phyloP scores from a whole-genome alignment of 2,888 invertebrate species.

The Caenorhabditis drosophilae region DNA sequence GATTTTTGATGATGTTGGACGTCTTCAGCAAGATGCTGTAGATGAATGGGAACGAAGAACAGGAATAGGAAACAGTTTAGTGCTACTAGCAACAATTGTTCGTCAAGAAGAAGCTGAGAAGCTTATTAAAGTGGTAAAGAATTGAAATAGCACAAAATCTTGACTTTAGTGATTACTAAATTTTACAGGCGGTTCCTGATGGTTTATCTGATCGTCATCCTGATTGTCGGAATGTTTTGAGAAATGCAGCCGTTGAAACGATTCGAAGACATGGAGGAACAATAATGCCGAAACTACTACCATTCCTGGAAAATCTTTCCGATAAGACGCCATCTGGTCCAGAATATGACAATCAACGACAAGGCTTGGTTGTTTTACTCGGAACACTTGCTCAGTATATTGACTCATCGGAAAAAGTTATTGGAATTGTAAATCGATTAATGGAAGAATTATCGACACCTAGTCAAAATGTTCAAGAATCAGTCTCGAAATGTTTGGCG shows the following conservation, averaged over 20 bases:
- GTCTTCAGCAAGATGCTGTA: conserved; percentile 80
- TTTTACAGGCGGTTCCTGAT: conserved; percentile 76
- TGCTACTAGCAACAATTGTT: conserved; percentile 21
- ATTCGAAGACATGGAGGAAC: conserved; percentile 90
- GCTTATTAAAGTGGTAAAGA: conserved; percentile 33
- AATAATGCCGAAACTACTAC: conserved; percentile 69
- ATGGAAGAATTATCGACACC: conserved; percentile 92
- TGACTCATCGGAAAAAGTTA: conserved; percentile 74
- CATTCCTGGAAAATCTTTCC: conserved; percentile 57
- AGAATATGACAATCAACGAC: conserved; percentile 86
- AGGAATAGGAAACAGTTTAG: conserved; percentile 76
- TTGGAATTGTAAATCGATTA: conserved; percentile 85
- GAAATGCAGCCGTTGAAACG: conserved; percentile 87
- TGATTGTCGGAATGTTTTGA: conserved; percentile 82
- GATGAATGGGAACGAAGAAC: conserved; percentile 90
- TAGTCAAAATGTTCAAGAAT: conserved; percentile 95
- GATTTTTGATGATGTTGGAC: conserved; percentile 85
- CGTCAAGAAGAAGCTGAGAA: conserved; percentile 31
- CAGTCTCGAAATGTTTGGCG: conserved; percentile 93
- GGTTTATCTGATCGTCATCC: conserved; percentile 86
- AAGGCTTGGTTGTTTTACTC: conserved; percentile 92
- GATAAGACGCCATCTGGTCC: conserved; percentile 58
- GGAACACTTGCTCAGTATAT: conserved; percentile 85
- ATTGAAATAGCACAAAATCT: too few species aligned
- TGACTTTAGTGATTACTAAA: too few species aligned